Percentiles rank a stretch among this genome's conserved stretches.
Conservation (phyloP, 2,888 invertebrate genomes). For the Trissolcus japonicus region DNA sequence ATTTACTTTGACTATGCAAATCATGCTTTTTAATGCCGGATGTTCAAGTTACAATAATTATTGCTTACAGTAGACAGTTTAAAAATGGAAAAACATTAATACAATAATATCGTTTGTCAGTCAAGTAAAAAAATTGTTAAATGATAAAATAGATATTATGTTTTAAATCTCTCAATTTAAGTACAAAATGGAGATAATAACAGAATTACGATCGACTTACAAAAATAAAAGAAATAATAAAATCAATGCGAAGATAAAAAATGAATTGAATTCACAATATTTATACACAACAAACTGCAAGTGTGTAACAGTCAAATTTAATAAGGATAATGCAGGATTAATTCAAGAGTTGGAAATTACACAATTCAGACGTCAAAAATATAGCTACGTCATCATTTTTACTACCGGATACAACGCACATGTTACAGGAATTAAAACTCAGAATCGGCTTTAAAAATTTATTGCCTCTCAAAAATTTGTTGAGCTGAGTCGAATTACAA, state of each 20-base stretch:
- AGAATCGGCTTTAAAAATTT: slow-evolving; percentile 32
- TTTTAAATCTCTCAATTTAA: background rate
- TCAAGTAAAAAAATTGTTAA: background rate
- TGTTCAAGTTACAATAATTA: slow-evolving; percentile 11
- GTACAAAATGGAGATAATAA: background rate
- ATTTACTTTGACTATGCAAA: slow-evolving; percentile 34
- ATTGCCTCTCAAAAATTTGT: slow-evolving; percentile 27
- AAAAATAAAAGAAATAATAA: slow-evolving; percentile 1
- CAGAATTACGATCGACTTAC: slow-evolving; percentile 17
- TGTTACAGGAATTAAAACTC: slow-evolving; percentile 24
- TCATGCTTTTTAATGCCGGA: slow-evolving; percentile 40
- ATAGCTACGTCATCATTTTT: slow-evolving; percentile 23
- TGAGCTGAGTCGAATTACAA: slow-evolving; percentile 15
- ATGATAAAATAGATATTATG: background rate
- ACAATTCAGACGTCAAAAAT: slow-evolving; percentile 4
- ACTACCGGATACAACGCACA: slow-evolving; percentile 15
- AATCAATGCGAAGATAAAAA: background rate
- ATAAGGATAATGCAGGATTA: slow-evolving; percentile 16
- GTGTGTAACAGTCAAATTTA: slow-evolving; percentile 7
- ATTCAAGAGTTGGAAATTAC: slow-evolving; percentile 8
- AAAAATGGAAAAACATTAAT: background rate
- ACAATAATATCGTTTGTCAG: too few species aligned
- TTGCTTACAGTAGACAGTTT: background rate
- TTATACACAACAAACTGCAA: slow-evolving; percentile 6
- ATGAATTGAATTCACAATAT: slow-evolving; percentile 25